These are phyloP conservation scores for Scrobipalpa atriplicella DNA, from an alignment of 2,888 invertebrate genomes.

Conservation along the genomic window DNA sequence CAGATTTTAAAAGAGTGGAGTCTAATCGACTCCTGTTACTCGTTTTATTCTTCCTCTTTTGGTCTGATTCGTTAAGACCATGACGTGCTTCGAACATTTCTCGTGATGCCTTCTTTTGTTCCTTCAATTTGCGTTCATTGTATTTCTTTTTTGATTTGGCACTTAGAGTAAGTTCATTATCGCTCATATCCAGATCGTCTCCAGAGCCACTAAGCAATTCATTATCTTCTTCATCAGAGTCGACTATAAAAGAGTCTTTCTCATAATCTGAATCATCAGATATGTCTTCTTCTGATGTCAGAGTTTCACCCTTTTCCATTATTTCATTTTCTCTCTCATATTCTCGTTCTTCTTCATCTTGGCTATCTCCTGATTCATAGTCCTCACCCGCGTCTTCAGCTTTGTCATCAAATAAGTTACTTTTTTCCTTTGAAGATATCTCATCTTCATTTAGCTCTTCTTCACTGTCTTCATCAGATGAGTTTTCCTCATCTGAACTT, in stretches of 20 bases:
- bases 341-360: slow-evolving; percentile 72
- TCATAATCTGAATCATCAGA: slow-evolving; percentile 74
- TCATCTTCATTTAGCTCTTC: slow-evolving; percentile 35
- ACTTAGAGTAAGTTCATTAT: slow-evolving; percentile 71
- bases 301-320: slow-evolving; percentile 74
- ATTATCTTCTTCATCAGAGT: slow-evolving; percentile 73
- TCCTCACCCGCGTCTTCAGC: slow-evolving; percentile 69
- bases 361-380: slow-evolving; percentile 76
- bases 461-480: slow-evolving; percentile 40
- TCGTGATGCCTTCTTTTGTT: slow-evolving; percentile 71
- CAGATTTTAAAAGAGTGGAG: slow-evolving; percentile 55
- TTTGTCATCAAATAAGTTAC: slow-evolving; percentile 59
- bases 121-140: slow-evolving; percentile 66
- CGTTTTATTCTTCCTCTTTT: slow-evolving; percentile 44
- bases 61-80: slow-evolving; percentile 50
- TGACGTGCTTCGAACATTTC: slow-evolving; percentile 76
- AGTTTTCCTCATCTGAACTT: slow-evolving; percentile 36
- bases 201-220: slow-evolving; percentile 70
- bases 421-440: slow-evolving; percentile 42
- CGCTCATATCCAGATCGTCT: slow-evolving; percentile 71
- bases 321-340: slow-evolving; percentile 79
- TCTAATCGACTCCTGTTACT: slow-evolving; percentile 52
- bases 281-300: slow-evolving; percentile 73
- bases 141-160: slow-evolving; percentile 71
- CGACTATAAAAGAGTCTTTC: slow-evolving; percentile 81